Percentiles rank a stretch among this genome's conserved stretches.
These are phyloP conservation scores for Chironomus tepperi DNA, from an alignment of 1,140 invertebrate species.

Conservation along the genomic window DNA sequence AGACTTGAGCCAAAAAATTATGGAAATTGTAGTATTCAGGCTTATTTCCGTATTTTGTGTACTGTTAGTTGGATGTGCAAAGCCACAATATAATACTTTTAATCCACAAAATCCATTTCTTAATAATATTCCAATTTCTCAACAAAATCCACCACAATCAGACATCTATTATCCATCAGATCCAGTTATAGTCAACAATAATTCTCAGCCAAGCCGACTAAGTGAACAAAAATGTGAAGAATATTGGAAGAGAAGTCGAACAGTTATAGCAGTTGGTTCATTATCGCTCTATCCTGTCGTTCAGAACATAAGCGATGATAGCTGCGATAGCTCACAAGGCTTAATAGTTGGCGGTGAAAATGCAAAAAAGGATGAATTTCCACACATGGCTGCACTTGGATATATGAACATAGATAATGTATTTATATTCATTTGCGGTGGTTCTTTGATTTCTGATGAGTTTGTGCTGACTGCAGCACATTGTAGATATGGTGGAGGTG, in stretches of 20 bases:
- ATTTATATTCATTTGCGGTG: conserved; percentile 31
- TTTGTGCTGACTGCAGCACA: conserved; percentile 37
- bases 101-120: too few species aligned
- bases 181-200: too few species aligned
- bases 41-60: too few species aligned
- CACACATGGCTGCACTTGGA: not conserved
- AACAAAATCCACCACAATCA: too few species aligned
- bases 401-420: not conserved
- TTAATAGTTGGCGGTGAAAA: conserved; percentile 47
- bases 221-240: not conserved
- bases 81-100: too few species aligned
- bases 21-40: too few species aligned
- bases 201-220: not conserved
- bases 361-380: conserved; percentile 33
- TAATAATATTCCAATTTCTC: too few species aligned
- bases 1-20: too few species aligned
- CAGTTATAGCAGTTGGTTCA: not conserved
- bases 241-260: not conserved
- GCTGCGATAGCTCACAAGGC: conserved; percentile 34
- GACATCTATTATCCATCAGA: too few species aligned
- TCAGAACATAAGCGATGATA: not conserved
- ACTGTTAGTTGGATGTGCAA: too few species aligned
- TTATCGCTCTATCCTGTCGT: not conserved
- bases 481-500: conserved; percentile 28
- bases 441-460: conserved; percentile 36